Evolutionary conservation across 2,797 vertebrate genomes (phyloP).

Genomic region (Coilia nasus): DNA sequence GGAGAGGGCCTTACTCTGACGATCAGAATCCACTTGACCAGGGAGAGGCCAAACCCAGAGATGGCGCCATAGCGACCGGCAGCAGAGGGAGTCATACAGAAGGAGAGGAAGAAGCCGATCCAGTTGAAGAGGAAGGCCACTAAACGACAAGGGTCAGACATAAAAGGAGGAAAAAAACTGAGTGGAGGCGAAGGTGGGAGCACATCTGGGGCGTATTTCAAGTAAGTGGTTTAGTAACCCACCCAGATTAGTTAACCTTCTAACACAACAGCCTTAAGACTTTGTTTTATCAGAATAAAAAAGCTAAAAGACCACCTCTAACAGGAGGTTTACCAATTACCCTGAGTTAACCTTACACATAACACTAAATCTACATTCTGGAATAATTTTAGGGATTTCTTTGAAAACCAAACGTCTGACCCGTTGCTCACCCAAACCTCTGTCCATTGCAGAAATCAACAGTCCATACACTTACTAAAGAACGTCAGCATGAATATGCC

Average conservation of each 20-base stretch:
- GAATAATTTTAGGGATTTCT: too few species aligned
- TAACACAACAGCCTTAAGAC: too few species aligned
- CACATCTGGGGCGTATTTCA: too few species aligned
- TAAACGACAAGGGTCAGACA: conserved; percentile 56
- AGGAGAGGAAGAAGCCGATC: conserved; percentile 99
- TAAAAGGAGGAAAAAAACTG: neutral
- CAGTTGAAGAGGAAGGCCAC: conserved; percentile 99
- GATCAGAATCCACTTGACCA: conserved; percentile 98
- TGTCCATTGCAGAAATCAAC: neutral
- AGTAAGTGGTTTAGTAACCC: too few species aligned
- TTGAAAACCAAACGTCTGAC: too few species aligned
- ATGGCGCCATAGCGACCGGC: conserved; percentile 97
- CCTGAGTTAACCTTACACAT: neutral
- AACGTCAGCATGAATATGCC: conserved; percentile 99
- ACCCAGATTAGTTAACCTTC: too few species aligned
- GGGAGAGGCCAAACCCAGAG: conserved; percentile 96
- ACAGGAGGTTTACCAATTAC: too few species aligned
- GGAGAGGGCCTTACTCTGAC: conserved; percentile 85
- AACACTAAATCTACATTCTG: too few species aligned
- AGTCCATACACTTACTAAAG: conserved; percentile 87
- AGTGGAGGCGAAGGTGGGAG: too few species aligned
- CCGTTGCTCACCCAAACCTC: neutral
- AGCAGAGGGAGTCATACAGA: conserved; percentile 96
- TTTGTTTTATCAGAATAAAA: too few species aligned
- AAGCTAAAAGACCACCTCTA: too few species aligned